Conservation (phyloP, 2,888 invertebrate species). For the Alentia gelatinosa region DNA sequence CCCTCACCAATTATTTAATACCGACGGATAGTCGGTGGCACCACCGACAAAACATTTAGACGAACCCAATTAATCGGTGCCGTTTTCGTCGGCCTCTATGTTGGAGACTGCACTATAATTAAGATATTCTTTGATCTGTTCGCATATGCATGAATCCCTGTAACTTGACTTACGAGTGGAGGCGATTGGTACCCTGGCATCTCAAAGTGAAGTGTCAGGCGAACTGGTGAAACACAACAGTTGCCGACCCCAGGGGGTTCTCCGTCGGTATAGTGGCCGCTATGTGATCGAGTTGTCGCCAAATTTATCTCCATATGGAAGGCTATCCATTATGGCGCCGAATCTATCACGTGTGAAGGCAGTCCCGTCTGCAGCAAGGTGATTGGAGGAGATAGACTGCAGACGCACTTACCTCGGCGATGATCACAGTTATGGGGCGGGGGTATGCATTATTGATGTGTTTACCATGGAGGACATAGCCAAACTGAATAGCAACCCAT, state of each 20-base stretch:
- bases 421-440: neutral
- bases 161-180: no score
- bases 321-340: neutral
- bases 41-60: no score
- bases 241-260: neutral
- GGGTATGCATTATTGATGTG: neutral
- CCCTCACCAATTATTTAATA: no score
- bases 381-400: neutral
- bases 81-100: no score
- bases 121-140: no score
- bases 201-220: no score
- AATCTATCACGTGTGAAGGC: neutral
- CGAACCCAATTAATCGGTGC: no score
- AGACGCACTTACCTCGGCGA: neutral
- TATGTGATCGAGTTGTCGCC: neutral
- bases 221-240: no score
- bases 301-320: neutral
- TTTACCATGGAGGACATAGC: neutral
- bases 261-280: neutral
- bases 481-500: neutral
- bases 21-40: no score
- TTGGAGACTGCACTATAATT: no score
- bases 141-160: no score
- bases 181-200: no score
- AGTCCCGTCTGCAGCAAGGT: neutral